Conservation (phyloP, 2,888 invertebrate species). For the Acanthoscelides obtectus region DNA sequence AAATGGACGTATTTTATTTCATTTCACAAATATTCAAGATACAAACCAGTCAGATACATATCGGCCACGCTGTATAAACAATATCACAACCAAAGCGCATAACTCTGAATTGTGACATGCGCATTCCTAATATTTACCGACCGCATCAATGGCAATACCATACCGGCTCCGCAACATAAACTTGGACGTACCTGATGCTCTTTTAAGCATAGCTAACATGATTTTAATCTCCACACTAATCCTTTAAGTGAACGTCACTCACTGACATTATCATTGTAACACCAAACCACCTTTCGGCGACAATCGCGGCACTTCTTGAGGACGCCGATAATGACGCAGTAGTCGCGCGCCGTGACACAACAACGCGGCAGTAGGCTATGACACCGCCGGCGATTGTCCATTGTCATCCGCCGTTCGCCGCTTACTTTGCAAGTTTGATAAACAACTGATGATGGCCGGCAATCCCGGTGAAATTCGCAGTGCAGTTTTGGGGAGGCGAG, state of each 20-base stretch:
- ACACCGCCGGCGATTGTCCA: neutral
- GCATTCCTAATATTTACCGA: neutral
- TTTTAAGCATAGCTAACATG: neutral
- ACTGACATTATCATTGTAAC: neutral
- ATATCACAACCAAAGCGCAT: no score
- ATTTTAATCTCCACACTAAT: neutral
- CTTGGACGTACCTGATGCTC: neutral
- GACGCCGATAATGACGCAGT: neutral
- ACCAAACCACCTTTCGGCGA: neutral
- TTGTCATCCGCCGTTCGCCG: neutral
- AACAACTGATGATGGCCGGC: neutral
- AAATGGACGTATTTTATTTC: no score
- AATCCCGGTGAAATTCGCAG: neutral
- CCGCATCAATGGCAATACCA: neutral
- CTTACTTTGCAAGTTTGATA: neutral
- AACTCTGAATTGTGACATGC: neutral
- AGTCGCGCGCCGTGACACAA: neutral
- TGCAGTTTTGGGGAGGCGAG: neutral
- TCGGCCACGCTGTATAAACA: no score
- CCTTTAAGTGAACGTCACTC: neutral
- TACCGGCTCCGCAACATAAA: neutral
- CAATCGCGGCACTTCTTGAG: neutral
- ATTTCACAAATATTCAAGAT: no score
- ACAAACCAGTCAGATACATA: no score
- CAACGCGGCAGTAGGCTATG: no score